A percentile compares a stretch with the other conserved stretches of the same genome.
Conservation (phyloP, 2,797 vertebrate genomes). For the Sciurus vulgaris region DNA sequence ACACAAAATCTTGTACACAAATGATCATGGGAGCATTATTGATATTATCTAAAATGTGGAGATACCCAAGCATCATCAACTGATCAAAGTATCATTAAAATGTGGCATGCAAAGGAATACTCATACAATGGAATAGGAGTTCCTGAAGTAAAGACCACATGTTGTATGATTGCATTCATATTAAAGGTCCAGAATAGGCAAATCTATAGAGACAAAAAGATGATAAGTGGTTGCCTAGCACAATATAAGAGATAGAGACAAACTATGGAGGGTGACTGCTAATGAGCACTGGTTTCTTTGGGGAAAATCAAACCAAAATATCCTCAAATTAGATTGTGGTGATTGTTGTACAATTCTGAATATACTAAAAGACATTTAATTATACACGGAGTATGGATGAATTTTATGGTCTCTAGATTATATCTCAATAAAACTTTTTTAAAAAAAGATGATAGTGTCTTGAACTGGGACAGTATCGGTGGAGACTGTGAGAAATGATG, state of each 20-base stretch:
- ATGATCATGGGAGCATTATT: constrained; percentile 38
- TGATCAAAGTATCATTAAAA: constrained; percentile 40
- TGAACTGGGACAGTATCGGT: constrained; percentile 33
- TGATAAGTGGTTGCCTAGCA: not conserved
- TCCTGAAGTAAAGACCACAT: not conserved
- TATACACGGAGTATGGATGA: not conserved
- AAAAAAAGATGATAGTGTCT: not conserved
- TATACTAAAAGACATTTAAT: constrained; percentile 45
- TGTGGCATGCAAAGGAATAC: not conserved
- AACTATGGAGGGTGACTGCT: not conserved
- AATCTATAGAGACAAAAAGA: constrained; percentile 22
- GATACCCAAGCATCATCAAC: not conserved
- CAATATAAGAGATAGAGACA: not conserved
- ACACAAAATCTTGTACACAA: constrained; percentile 46
- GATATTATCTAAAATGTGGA: constrained; percentile 47
- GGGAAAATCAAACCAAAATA: constrained; percentile 44
- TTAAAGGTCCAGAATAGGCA: not conserved
- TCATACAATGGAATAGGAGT: not conserved
- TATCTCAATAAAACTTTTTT: constrained; percentile 52
- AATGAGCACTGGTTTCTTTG: constrained; percentile 51
- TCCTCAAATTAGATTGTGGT: constrained; percentile 44
- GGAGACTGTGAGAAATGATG: not conserved
- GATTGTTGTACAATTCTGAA: constrained; percentile 16
- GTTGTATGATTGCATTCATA: constrained; percentile 14
- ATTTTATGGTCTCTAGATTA: constrained; percentile 8